Evolutionary conservation across 2,113 vertebrate species (phyloP).

Genomic region (Eolophus roseicapilla): DNA sequence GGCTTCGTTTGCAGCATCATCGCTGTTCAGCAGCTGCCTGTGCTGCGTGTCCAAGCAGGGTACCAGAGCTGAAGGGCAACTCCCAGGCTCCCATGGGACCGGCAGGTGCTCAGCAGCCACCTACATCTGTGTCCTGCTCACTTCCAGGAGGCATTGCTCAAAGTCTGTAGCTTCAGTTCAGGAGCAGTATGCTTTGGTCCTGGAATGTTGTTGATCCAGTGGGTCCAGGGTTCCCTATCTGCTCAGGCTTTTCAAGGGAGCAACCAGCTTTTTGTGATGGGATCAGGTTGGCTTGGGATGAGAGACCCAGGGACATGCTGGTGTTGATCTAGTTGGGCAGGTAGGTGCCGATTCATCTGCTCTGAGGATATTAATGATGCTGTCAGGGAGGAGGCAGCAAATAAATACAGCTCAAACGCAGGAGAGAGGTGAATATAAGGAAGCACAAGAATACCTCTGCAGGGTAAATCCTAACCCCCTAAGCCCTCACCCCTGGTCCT

Average conservation of each 20-base stretch:
- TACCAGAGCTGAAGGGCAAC: not conserved
- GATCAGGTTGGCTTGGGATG: not conserved
- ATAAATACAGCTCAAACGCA: not conserved
- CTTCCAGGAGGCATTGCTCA: not conserved
- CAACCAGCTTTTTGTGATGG: not conserved
- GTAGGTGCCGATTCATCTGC: not conserved
- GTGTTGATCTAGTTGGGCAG: not conserved
- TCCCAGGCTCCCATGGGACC: not conserved
- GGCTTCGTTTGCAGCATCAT: not conserved
- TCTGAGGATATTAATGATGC: not conserved
- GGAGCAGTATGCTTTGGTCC: not conserved
- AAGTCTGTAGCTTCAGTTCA: not conserved
- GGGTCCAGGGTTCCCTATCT: not conserved
- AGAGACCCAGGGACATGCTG: not conserved
- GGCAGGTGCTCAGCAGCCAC: not conserved
- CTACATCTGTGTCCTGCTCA: not conserved
- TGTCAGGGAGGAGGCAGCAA: not conserved
- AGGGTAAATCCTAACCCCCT: not conserved
- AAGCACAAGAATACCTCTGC: not conserved
- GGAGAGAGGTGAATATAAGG: not conserved
- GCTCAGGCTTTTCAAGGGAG: not conserved
- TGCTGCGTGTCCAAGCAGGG: not conserved
- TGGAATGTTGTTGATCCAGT: fast-evolving
- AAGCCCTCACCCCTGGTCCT: not conserved
- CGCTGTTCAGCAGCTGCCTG: not conserved